phyloP scores from a whole-genome alignment of 2,797 vertebrate species.

The Gephyroberyx darwinii region DNA sequence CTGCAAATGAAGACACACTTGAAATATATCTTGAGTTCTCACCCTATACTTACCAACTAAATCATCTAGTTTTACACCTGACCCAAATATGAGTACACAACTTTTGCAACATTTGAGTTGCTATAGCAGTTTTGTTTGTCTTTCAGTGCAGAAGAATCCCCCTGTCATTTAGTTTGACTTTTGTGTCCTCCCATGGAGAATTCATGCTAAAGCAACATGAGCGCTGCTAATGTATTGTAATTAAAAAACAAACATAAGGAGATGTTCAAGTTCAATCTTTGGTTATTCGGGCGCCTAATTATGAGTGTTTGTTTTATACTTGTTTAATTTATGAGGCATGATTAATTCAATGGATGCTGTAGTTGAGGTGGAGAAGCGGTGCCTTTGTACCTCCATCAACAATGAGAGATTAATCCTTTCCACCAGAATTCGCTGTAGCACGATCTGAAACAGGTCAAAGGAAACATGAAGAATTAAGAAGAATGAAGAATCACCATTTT shows the following conservation, averaged over 20 bases:
- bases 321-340: conserved; percentile 71
- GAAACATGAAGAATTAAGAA: neutral
- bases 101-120: conserved; percentile 33
- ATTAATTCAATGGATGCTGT: conserved; percentile 41
- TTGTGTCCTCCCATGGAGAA: conserved; percentile 31
- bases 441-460: conserved; percentile 8
- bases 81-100: conserved; percentile 22
- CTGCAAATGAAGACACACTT: neutral
- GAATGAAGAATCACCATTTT: no score
- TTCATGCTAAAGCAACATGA: conserved; percentile 46
- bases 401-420: conserved; percentile 23
- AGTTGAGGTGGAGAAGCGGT: conserved; percentile 12
- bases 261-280: conserved; percentile 64
- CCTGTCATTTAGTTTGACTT: conserved; percentile 37
- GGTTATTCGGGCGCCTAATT: conserved; percentile 70
- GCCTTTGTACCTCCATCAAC: conserved; percentile 29
- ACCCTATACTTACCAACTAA: conserved; percentile 25
- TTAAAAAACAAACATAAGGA: conserved; percentile 70
- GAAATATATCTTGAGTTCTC: conserved; percentile 24
- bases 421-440: conserved; percentile 11
- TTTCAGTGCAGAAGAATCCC: conserved; percentile 33
- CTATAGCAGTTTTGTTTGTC: conserved; percentile 27
- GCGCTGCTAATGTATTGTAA: conserved; percentile 63
- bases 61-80: conserved; percentile 17
- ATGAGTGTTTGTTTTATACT: conserved; percentile 67